Base-by-base conservation (phyloP, 2,888 invertebrate genomes). In the Hybos culiciformis region DNA sequence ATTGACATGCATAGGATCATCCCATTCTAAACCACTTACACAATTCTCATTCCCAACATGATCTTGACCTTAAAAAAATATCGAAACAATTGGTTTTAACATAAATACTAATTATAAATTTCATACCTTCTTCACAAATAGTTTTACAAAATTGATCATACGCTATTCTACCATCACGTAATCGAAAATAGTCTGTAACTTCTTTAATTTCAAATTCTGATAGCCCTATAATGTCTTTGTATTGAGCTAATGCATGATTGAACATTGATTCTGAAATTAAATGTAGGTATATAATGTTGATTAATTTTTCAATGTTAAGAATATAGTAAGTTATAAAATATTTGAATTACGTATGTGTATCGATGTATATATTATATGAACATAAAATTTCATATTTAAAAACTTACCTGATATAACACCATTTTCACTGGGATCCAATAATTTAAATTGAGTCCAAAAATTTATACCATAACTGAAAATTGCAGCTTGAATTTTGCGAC, bases 401-500 rank as follows among this genome's bases (percentile, higher is more conserved):
- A n/a, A n/a, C n/a, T 48, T 47, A 74, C 76, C 82, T 51, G 83
- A 79, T 50, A 84, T 75, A 44, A 83, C 70, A 14, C 75, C 75
- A 60, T 74, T 77, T 42, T 73, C 72, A 42, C 76, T 70, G 0
- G 79, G 77, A 68, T 85, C 85, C 39, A 80, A 68, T 9, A 75
- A 73, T 31, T 70, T 69, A 60, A 80, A 80, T 67, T 78, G 80
- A 53, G 77, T 73, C 72, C 79, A 79, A 36, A 85, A 68, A 66
- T 79, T 77, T 51, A 83, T 71, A 12, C 78, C 79, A 51, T 79
- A 74, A 49, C 81, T 75, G 65, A 80, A 82, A 44, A 78, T 74
- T 4, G 81, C 79, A 14, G 80, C 77, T 48, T 83, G 77, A 59
- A 85, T 81, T 71, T 84, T 85, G 65, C 83, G 82, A 67, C 82